Evolutionary conservation across 2,888 invertebrate species (phyloP).

Genomic region (Diabrotica balteata): DNA sequence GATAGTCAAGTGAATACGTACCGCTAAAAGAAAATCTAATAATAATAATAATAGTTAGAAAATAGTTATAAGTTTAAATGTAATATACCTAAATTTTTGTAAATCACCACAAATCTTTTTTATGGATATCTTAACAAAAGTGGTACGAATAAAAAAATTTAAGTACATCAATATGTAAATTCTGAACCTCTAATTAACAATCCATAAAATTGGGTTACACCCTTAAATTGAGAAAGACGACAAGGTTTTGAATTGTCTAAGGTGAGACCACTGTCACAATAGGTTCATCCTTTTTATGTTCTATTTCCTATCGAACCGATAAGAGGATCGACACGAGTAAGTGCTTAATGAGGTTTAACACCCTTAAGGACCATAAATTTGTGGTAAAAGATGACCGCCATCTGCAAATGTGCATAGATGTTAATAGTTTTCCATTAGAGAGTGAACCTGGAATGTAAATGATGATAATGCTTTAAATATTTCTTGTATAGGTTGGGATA

Average conservation of each 20-base stretch:
- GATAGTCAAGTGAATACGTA: too few species aligned
- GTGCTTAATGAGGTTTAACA: constrained; percentile 46
- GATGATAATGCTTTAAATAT: too few species aligned
- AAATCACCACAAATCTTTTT: too few species aligned
- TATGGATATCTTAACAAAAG: too few species aligned
- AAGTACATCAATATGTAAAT: too few species aligned
- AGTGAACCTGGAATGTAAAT: too few species aligned
- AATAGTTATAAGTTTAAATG: too few species aligned
- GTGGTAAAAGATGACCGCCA: constrained; percentile 31
- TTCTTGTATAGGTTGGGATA: too few species aligned
- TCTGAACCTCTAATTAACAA: neutral
- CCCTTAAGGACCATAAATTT: constrained; percentile 42
- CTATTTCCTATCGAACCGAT: constrained; percentile 44
- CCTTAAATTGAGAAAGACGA: constrained; percentile 1
- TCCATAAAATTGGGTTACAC: constrained; percentile 6
- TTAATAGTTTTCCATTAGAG: neutral
- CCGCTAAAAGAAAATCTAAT: too few species aligned
- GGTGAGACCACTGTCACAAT: constrained; percentile 39
- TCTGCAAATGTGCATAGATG: constrained; percentile 15
- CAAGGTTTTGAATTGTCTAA: constrained; percentile 20
- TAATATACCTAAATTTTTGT: too few species aligned
- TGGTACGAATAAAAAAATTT: too few species aligned
- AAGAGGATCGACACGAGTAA: constrained; percentile 41
- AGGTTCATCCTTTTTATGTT: constrained; percentile 45
- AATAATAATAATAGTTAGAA: too few species aligned